Conservation (phyloP, 2,113 vertebrate genomes). For the Silurus glanis region DNA sequence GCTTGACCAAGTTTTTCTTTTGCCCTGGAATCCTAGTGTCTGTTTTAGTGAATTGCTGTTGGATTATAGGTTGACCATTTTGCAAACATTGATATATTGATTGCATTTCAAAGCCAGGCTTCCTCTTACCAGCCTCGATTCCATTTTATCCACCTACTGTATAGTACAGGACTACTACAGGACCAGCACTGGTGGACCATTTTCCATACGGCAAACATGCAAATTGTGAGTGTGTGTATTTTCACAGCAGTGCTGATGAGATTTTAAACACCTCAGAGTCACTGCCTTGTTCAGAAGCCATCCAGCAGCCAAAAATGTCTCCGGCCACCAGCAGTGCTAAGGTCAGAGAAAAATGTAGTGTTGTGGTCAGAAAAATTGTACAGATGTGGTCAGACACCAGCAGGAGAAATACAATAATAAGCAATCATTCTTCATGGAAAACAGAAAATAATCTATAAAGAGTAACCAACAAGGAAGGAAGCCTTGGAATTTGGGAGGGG, state of each 20-base stretch:
- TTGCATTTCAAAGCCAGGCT: neutral
- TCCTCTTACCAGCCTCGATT: neutral
- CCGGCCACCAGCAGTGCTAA: neutral
- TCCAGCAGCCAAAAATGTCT: slow-evolving; percentile 16
- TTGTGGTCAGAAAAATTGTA: neutral
- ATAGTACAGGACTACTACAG: neutral
- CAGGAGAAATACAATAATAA: neutral
- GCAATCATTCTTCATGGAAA: neutral
- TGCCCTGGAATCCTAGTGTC: neutral
- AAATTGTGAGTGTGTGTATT: neutral
- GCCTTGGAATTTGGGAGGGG: neutral
- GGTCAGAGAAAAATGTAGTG: neutral
- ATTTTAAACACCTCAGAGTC: slow-evolving; percentile 26
- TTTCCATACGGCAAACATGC: neutral
- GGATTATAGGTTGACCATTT: neutral
- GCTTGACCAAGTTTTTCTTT: no score
- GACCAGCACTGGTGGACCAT: slow-evolving; percentile 3
- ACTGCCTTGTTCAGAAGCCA: neutral
- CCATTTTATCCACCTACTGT: neutral
- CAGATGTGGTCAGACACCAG: neutral
- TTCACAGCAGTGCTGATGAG: neutral
- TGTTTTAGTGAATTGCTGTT: neutral
- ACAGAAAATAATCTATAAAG: neutral
- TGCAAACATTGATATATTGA: neutral
- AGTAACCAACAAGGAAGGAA: neutral